Evolutionary conservation across 2,888 invertebrate genomes (phyloP), one percentile per base, ranked within the genome.

Genomic region (Ypsolopha scabrella): DNA sequence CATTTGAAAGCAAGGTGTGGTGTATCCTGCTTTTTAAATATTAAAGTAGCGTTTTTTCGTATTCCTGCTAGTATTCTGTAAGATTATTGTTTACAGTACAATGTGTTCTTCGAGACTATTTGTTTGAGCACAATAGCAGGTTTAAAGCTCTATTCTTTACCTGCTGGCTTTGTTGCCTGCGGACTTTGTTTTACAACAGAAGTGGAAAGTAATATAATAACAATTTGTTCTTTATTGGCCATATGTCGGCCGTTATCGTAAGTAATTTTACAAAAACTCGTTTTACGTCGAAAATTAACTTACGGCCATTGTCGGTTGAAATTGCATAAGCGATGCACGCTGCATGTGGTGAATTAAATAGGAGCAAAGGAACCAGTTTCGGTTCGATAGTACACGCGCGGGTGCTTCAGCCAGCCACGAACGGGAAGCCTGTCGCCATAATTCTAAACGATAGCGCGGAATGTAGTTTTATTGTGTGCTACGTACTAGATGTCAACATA

Each of bases 321-420:
- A 78, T 83, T 81, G 75, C 79, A 75, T 80, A 80, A 80, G 75
- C 61, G 65, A 72, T 75, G 74, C 67, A 75, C 66, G 72, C 72
- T 66, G 69, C 77, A 77, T 80, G 75, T 75, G 71, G 72, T 68
- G 72, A 76, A 77, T 77, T 75, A 77, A 80, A 80, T 81, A 79
- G 79, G 73, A 77, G 76, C 70, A 76, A 74, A 70, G 71, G 70
- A 82, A 81, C 80, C 78, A 80, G 80, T 83, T 80, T 65, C 56
- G 56, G 41, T 63, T 63, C 69, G 72, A 74, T 75, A 75, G 71
- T 64, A 71, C 69, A 71, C 68, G 68, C 69, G 65, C 57, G 65
- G 68, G 67, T 67, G 65, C 65, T 70, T 65, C 66, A 74, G 66
- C 71, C 70, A 72, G 69, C 70, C 70, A 73, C 72, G 73, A 77